Percentiles rank a stretch among this genome's conserved stretches.
Evolutionary conservation across 2,888 invertebrate genomes (phyloP).

Genomic region (Apamea sordens): DNA sequence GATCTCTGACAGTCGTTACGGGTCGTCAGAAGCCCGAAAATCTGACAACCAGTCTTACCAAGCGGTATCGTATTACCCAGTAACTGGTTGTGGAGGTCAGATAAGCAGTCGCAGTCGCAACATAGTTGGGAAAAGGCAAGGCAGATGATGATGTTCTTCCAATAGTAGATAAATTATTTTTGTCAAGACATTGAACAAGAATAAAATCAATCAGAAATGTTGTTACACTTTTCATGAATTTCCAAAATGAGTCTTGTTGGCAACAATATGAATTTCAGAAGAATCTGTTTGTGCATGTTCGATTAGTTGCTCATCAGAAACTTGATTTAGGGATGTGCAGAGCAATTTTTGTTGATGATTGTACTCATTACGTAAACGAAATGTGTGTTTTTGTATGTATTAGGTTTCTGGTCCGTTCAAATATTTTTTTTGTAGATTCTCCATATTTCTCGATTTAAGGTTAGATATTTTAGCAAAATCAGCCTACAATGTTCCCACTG

Average conservation of each 20-base stretch:
- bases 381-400: neutral
- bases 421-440: neutral
- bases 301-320: neutral
- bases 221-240: neutral
- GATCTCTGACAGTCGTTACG: too few relatives aligned
- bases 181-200: neutral
- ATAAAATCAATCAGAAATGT: neutral
- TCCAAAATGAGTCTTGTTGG: neutral
- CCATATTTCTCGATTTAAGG: neutral
- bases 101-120: too few relatives aligned
- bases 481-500: too few relatives aligned
- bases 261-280: neutral
- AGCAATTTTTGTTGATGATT: neutral
- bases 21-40: too few relatives aligned
- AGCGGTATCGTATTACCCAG: too few relatives aligned
- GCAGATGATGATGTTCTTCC: too few relatives aligned
- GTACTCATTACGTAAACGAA: neutral
- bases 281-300: neutral
- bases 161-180: neutral
- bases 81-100: too few relatives aligned
- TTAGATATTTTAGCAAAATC: neutral
- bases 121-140: too few relatives aligned
- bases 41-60: too few relatives aligned
- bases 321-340: too few relatives aligned
- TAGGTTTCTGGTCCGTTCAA: slow-evolving; percentile 16